phyloP scores from a whole-genome alignment of 2,113 vertebrate species.

The Xiphophorus maculatus region DNA sequence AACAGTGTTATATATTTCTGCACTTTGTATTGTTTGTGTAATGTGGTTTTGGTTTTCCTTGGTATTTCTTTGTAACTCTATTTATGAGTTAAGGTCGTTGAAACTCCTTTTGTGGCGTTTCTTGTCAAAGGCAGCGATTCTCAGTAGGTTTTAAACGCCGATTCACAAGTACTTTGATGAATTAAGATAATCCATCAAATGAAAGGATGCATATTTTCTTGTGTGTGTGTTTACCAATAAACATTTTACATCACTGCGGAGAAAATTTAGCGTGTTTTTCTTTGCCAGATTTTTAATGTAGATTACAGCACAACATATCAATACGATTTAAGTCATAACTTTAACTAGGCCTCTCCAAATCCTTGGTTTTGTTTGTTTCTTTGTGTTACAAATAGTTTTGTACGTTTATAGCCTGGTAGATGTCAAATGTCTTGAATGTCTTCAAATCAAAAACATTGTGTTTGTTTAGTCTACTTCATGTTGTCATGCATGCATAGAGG shows the following conservation, averaged over 20 bases:
- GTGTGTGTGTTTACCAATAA: background rate
- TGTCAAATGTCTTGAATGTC: too few relatives aligned
- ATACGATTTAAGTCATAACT: background rate
- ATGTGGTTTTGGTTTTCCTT: background rate
- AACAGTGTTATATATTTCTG: slow-evolving; percentile 46
- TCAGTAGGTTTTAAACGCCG: background rate
- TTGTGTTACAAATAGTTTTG: too few relatives aligned
- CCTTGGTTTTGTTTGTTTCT: background rate
- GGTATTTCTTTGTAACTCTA: slow-evolving; percentile 58
- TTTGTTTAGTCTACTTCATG: too few relatives aligned
- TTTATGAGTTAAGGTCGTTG: slow-evolving; percentile 60
- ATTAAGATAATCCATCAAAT: background rate
- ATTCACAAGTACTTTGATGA: background rate
- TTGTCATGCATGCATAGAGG: too few relatives aligned
- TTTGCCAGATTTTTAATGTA: background rate
- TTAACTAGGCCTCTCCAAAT: background rate
- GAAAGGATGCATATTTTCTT: background rate
- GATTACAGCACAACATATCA: background rate
- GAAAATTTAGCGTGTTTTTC: background rate
- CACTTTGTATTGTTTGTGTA: slow-evolving; percentile 49
- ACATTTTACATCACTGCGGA: background rate
- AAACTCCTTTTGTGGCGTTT: background rate
- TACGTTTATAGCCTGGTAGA: too few relatives aligned
- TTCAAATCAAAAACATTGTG: too few relatives aligned
- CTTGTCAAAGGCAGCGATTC: background rate